Conservation (phyloP, 1,140 invertebrate species). For the Vollenhovia emeryi region DNA sequence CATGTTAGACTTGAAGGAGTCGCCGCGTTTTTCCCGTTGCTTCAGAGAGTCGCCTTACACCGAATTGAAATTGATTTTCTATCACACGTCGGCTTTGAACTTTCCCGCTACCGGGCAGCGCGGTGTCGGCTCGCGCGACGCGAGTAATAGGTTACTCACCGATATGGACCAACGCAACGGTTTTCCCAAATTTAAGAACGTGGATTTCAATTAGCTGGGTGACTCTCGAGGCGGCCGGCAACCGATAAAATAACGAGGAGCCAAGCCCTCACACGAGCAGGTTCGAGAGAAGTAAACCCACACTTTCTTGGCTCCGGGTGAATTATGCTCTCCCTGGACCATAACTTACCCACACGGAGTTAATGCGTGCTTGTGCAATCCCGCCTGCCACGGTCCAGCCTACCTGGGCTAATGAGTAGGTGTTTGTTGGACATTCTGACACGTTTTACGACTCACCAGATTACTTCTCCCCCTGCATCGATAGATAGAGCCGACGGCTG, state of each 20-base stretch:
- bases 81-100: constrained; percentile 22
- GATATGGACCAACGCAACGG: constrained; percentile 23
- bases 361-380: constrained; percentile 83
- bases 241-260: constrained; percentile 80
- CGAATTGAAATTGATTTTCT: constrained; percentile 19
- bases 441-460: constrained; percentile 84
- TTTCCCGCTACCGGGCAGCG: constrained; percentile 1
- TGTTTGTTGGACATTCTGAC: constrained; percentile 84
- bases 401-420: constrained; percentile 84
- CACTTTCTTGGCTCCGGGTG: constrained; percentile 75
- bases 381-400: constrained; percentile 76
- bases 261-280: constrained; percentile 73
- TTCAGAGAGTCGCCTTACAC: background rate
- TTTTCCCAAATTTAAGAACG: constrained; percentile 76
- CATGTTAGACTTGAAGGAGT: background rate
- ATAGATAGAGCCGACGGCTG: constrained; percentile 75
- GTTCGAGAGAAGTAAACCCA: constrained; percentile 70
- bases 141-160: constrained; percentile 53
- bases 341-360: constrained; percentile 82
- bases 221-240: constrained; percentile 69
- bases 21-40: background rate
- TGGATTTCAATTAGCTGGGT: constrained; percentile 77
- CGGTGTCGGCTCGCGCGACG: constrained; percentile 49
- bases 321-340: constrained; percentile 80
- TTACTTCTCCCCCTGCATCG: constrained; percentile 76